Base-by-base conservation (phyloP, 2,113 vertebrate genomes). In the Lonchura striata region DNA sequence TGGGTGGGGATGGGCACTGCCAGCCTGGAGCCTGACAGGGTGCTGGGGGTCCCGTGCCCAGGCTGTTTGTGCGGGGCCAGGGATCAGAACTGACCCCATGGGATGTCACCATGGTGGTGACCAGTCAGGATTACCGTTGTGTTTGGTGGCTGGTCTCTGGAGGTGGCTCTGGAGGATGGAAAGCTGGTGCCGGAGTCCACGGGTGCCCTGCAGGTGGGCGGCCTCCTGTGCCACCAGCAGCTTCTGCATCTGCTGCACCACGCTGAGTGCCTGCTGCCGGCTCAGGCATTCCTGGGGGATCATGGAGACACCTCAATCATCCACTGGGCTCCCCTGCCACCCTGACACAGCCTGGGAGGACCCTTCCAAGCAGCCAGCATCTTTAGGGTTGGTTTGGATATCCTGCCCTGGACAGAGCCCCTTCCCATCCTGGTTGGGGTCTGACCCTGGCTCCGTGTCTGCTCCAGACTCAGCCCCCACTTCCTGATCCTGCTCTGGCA, bases 161-260 rank as follows among this genome's bases (percentile, higher is more conserved):
- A 97, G 85, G 15, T 44, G 94, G 91, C 91, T 97, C 79, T 98
- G 98, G n/a, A 99, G 97, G 44, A 98, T 23, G 22, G 96, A 97
- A 22, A 99, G 98, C 94, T 99, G 98, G 83, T 98, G 98, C 95
- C 92, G 98, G 78, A 99, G 96, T 50, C 96, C 95, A 1, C 97
- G 98, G 0, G 95, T 97, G 61, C 98, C 98, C 86, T 96, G 98
- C 86, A 98, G 49, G 52, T 98, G 98, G 8, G 98, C 97, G 11
- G 98, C 96, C 90, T 99, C 98, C 39, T 99, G 98, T 1, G 96
- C 97, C 2, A 97, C 97, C 22, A 99, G 97, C 87, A 99, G 97
- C 88, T 98, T 99, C 97, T 99, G 98, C 88, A 98, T 97, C 96
- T 99, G 98, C 65, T 92, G 97, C 66, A 99, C 91, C 7, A 80